A percentile compares a stretch with the other conserved stretches of the same genome.
phyloP scores from a whole-genome alignment of 2,888 invertebrate species.

The Diogma glabrata region DNA sequence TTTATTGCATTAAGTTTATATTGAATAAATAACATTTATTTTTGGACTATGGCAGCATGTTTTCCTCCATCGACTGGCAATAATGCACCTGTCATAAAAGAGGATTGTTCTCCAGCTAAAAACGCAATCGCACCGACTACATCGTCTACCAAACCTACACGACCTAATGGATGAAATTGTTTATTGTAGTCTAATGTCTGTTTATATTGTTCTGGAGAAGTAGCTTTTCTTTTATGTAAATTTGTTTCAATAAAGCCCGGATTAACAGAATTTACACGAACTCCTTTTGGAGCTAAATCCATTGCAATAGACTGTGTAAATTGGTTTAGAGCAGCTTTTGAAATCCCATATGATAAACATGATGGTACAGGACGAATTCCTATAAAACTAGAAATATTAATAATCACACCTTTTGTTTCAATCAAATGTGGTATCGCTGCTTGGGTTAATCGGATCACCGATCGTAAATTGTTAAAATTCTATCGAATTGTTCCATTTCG shows the following conservation, averaged over 20 bases:
- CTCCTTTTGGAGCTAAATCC: conserved; percentile 59
- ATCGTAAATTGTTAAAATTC: conserved; percentile 71
- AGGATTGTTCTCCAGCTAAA: conserved; percentile 65
- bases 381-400: conserved; percentile 82
- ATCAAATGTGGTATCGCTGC: conserved; percentile 67
- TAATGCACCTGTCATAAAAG: conserved; percentile 74
- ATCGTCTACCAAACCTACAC: conserved; percentile 64
- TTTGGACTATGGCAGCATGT: too few relatives aligned
- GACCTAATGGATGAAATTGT: conserved; percentile 72
- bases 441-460: conserved; percentile 60
- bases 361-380: conserved; percentile 74
- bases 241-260: conserved; percentile 80
- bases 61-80: conserved; percentile 86
- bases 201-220: conserved; percentile 61
- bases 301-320: conserved; percentile 80
- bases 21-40: too few relatives aligned
- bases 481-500: conserved; percentile 65
- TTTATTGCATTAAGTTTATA: too few relatives aligned
- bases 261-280: conserved; percentile 76
- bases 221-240: conserved; percentile 59
- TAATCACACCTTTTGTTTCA: conserved; percentile 63
- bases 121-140: conserved; percentile 75
- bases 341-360: conserved; percentile 75
- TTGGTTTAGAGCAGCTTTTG: conserved; percentile 83
- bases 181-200: conserved; percentile 65